A percentile compares a stretch with the other conserved stretches of the same genome.
Conservation (phyloP, 2,888 invertebrate genomes). For the Parnassius smintheus region DNA sequence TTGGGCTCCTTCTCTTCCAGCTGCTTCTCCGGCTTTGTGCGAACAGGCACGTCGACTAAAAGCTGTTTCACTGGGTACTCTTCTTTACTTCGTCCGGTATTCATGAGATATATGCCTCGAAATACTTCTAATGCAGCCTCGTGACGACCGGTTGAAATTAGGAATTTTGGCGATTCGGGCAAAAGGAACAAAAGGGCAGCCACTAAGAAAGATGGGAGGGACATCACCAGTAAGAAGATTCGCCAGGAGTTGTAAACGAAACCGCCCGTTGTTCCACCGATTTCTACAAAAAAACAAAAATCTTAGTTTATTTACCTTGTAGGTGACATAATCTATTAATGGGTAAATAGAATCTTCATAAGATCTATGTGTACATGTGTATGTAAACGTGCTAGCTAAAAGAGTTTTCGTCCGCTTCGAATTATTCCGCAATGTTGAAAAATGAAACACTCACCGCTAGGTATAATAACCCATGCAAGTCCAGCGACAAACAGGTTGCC, state of each 20-base stretch:
- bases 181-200: conserved; percentile 90
- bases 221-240: conserved; percentile 93
- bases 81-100: conserved; percentile 88
- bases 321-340: too few species aligned
- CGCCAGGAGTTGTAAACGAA: conserved; percentile 96
- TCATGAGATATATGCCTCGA: conserved; percentile 89
- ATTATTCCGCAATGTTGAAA: neutral
- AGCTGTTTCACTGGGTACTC: conserved; percentile 89
- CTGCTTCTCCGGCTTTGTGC: conserved; percentile 79
- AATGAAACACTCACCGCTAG: conserved; percentile 67
- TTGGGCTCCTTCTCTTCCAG: conserved; percentile 81
- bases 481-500: conserved; percentile 96
- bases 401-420: too few species aligned
- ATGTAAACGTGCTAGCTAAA: too few species aligned
- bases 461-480: conserved; percentile 88
- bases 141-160: conserved; percentile 88
- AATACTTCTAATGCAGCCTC: conserved; percentile 92
- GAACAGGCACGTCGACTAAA: conserved; percentile 80
- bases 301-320: too few species aligned
- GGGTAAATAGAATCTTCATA: too few species aligned
- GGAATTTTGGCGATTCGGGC: conserved; percentile 95
- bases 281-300: conserved; percentile 62
- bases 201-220: conserved; percentile 93
- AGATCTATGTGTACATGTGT: too few species aligned
- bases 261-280: conserved; percentile 84